phyloP scores from a whole-genome alignment of 2,113 vertebrate genomes.

The Periophthalmus modestus region DNA sequence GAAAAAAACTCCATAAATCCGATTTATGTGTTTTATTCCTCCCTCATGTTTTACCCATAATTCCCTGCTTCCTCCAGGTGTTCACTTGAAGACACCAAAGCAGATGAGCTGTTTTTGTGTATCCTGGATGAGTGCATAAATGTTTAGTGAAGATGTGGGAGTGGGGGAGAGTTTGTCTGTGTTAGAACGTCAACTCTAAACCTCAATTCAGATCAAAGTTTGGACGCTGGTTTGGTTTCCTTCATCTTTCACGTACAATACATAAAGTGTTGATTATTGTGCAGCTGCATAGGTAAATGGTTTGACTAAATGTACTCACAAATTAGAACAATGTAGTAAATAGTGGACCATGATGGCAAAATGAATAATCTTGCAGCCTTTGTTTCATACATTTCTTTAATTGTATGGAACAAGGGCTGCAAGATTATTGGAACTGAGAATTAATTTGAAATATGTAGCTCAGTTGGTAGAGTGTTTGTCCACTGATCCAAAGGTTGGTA shows the following conservation, averaged over 20 bases:
- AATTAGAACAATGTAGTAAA: no score
- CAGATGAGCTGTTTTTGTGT: constrained; percentile 41
- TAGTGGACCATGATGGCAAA: no score
- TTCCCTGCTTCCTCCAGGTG: constrained; percentile 45
- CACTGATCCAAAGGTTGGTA: no score
- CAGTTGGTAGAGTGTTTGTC: no score
- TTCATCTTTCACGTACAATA: background rate
- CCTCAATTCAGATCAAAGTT: background rate
- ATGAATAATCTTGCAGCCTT: no score
- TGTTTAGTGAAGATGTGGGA: constrained; percentile 58
- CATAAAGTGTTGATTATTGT: background rate
- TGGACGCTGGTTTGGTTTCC: background rate
- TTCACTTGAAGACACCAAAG: constrained; percentile 25
- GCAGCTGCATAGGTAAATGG: no score
- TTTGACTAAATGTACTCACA: no score
- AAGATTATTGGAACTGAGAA: no score
- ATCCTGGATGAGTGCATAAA: constrained; percentile 45
- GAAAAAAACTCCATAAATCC: background rate
- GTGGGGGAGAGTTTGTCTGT: constrained; percentile 52
- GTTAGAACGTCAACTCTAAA: constrained; percentile 22
- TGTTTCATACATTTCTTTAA: no score
- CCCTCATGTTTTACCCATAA: constrained; percentile 12
- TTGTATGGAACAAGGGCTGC: no score
- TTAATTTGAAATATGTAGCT: no score
- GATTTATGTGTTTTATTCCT: background rate